Conservation (phyloP, 2,797 vertebrate species). For the Gallinago stenura region DNA sequence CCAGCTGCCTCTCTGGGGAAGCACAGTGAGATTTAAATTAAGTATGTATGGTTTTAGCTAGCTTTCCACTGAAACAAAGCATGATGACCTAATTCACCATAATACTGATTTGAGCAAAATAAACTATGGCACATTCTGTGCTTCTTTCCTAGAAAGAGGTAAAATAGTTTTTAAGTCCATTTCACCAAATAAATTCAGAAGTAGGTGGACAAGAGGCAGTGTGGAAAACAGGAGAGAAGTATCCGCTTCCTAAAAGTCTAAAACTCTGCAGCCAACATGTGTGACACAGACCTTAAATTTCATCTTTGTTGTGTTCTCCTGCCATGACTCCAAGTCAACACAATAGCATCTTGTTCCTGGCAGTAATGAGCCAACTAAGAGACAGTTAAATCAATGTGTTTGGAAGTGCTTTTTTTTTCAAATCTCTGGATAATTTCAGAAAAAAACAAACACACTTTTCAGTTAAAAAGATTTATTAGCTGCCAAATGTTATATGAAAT, state of each 20-base stretch:
- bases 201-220: background rate
- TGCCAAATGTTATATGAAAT: constrained; percentile 35
- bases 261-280: background rate
- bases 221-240: background rate
- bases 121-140: background rate
- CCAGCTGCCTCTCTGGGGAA: background rate
- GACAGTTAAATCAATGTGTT: background rate
- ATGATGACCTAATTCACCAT: background rate
- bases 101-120: background rate
- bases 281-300: background rate
- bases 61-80: background rate
- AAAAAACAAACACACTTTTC: background rate
- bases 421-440: background rate
- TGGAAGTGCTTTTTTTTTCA: background rate
- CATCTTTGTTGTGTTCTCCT: constrained; percentile 2
- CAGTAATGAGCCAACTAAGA: background rate
- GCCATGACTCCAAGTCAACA: constrained; percentile 17
- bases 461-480: background rate
- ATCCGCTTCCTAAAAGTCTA: background rate
- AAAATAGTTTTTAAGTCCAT: background rate
- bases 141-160: background rate
- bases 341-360: constrained; percentile 17
- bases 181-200: background rate
- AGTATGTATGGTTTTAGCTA: background rate
- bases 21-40: background rate